phyloP scores from a whole-genome alignment of 2,113 vertebrate species.

The Menidia beryllina region DNA sequence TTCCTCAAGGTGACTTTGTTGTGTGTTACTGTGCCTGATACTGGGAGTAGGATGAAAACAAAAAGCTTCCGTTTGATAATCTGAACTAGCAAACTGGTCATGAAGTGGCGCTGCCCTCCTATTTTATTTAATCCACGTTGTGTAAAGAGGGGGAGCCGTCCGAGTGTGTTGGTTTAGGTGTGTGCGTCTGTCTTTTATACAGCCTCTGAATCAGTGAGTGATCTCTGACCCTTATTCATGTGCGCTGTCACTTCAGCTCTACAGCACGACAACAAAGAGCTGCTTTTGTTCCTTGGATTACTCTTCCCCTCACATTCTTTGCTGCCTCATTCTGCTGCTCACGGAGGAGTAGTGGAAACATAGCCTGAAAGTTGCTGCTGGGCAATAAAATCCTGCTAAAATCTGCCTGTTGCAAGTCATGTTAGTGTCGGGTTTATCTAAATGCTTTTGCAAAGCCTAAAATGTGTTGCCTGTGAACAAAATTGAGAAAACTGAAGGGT shows the following conservation, averaged over 20 bases:
- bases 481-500: neutral
- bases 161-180: neutral
- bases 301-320: constrained; percentile 63
- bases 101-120: neutral
- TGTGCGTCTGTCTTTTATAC: constrained; percentile 40
- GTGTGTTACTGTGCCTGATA: neutral
- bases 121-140: neutral
- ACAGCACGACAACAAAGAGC: constrained; percentile 68
- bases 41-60: neutral
- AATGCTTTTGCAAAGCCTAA: neutral
- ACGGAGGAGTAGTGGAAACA: neutral
- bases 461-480: neutral
- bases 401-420: neutral
- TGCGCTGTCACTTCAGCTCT: constrained; percentile 67
- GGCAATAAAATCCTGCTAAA: neutral
- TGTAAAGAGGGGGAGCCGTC: constrained; percentile 3
- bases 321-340: constrained; percentile 7
- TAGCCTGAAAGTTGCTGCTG: constrained; percentile 10
- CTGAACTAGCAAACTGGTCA: neutral
- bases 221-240: constrained; percentile 72
- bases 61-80: neutral
- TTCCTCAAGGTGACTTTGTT: neutral
- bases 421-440: neutral
- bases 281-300: constrained; percentile 63
- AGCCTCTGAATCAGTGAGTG: constrained; percentile 51